These are phyloP conservation scores for Prosopocoilus inquinatus DNA, from an alignment of 2,888 invertebrate species.

Conservation along the genomic window DNA sequence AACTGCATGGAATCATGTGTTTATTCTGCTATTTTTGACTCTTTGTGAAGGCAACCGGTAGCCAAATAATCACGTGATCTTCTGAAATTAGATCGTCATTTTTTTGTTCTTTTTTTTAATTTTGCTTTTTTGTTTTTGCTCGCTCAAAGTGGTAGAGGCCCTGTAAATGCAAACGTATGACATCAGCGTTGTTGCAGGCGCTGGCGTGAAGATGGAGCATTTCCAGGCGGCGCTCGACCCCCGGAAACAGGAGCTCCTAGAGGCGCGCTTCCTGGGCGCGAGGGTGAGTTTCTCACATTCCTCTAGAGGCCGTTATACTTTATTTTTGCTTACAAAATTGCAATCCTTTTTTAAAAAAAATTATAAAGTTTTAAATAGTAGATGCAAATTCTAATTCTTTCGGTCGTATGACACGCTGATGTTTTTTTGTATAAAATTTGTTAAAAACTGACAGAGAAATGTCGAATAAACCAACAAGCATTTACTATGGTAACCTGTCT, in stretches of 20 bases:
- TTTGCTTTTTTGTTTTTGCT: constrained; percentile 14
- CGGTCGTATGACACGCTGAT: too few relatives aligned
- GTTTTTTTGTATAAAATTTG: too few relatives aligned
- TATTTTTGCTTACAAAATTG: too few relatives aligned
- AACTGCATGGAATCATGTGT: too few relatives aligned
- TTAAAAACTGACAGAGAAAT: too few relatives aligned
- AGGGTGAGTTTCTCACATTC: constrained; percentile 68
- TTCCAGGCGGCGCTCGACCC: constrained; percentile 97
- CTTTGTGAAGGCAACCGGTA: too few relatives aligned
- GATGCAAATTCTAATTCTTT: too few relatives aligned
- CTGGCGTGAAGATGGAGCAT: constrained; percentile 94
- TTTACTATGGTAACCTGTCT: too few relatives aligned
- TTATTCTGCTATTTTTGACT: too few relatives aligned
- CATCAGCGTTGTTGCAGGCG: constrained; percentile 63
- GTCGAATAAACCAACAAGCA: too few relatives aligned
- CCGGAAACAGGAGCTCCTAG: constrained; percentile 97
- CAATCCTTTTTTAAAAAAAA: too few relatives aligned
- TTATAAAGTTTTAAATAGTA: too few relatives aligned
- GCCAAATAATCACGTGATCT: neutral
- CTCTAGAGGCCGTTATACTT: neutral
- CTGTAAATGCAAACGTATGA: constrained; percentile 43
- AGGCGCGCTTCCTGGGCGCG: constrained; percentile 95
- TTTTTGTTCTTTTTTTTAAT: neutral
- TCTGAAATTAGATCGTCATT: neutral
- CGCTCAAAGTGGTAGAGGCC: constrained; percentile 23